Conservation (phyloP, 2,797 vertebrate genomes). For the Mus spretus region DNA sequence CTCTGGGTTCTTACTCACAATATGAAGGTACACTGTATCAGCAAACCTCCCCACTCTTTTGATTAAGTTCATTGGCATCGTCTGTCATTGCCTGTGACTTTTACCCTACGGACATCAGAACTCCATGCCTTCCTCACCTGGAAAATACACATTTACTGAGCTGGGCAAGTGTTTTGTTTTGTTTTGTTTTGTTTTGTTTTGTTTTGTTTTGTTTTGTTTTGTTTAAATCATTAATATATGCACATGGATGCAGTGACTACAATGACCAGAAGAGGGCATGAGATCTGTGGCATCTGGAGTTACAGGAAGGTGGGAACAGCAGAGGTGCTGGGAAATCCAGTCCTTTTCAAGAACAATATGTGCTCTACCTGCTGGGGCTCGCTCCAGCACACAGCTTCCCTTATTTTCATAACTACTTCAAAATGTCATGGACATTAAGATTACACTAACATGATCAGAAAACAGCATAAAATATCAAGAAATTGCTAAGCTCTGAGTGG, state of each 20-base stretch:
- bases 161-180: not conserved
- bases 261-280: not conserved
- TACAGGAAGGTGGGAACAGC: not conserved
- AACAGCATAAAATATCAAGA: conserved; percentile 54
- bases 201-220: not conserved
- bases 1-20: not conserved
- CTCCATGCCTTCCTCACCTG: not conserved
- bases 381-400: not conserved
- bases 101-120: not conserved
- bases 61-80: not conserved
- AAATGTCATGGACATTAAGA: conserved; percentile 34
- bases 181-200: not conserved
- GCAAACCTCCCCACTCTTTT: not conserved
- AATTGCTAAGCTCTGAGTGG: not conserved
- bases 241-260: not conserved
- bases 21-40: not conserved
- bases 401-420: conserved; percentile 33
- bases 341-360: not conserved
- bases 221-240: not conserved
- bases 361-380: too few species aligned
- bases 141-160: conserved; percentile 36
- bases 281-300: not conserved
- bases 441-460: conserved; percentile 30
- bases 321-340: not conserved
- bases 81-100: not conserved